These are phyloP conservation scores for Malurus cyaneus DNA, from an alignment of 2,113 vertebrate genomes.

Conservation along the genomic window DNA sequence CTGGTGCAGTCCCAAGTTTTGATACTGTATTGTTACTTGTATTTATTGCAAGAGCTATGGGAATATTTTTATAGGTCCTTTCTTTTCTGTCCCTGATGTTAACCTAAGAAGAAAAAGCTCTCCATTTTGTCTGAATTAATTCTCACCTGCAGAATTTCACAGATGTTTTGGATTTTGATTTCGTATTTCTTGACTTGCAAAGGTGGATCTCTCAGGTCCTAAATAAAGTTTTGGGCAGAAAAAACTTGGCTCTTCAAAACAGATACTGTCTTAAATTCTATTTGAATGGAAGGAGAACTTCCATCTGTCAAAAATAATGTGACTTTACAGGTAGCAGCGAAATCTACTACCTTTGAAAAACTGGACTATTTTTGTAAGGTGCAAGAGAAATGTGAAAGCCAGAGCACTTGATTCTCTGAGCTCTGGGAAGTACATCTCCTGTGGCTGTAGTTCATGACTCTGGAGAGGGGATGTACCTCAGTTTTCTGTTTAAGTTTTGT, in stretches of 20 bases:
- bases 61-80: neutral
- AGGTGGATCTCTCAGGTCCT: neutral
- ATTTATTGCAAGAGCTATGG: constrained; percentile 23
- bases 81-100: neutral
- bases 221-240: neutral
- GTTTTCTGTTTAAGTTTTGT: constrained; percentile 1
- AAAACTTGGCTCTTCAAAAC: neutral
- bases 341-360: constrained; percentile 28
- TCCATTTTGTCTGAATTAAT: neutral
- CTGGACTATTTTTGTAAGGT: constrained; percentile 12
- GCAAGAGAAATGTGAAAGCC: constrained; percentile 42
- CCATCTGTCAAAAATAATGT: neutral
- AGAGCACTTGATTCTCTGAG: neutral
- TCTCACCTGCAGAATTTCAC: constrained; percentile 27
- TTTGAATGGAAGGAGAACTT: constrained; percentile 4
- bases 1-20: constrained; percentile 15
- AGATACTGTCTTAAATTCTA: neutral
- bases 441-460: neutral
- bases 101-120: neutral
- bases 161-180: neutral
- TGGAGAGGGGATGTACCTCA: neutral
- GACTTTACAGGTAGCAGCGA: constrained; percentile 27
- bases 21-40: neutral
- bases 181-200: neutral
- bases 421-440: neutral